Conservation (phyloP, 2,797 vertebrate species). For the Antrozous pallidus region DNA sequence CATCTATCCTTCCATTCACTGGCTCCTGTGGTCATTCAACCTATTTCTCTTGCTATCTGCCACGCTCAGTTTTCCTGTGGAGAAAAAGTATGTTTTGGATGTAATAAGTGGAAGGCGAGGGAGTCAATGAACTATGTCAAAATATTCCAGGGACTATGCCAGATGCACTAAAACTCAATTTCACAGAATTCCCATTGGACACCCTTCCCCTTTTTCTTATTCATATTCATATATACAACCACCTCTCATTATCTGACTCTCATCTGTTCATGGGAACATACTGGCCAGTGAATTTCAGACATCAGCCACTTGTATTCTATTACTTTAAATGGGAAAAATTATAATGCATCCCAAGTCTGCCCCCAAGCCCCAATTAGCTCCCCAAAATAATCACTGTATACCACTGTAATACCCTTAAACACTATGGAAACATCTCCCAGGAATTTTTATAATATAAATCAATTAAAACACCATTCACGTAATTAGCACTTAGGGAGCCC, state of each 20-base stretch:
- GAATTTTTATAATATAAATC: background rate
- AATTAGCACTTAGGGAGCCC: background rate
- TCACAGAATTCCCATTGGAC: background rate
- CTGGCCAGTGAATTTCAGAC: background rate
- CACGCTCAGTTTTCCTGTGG: background rate
- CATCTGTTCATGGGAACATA: background rate
- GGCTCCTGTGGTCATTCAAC: background rate
- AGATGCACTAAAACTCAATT: background rate
- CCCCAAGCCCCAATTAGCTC: background rate
- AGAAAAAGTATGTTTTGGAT: background rate
- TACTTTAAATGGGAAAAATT: background rate
- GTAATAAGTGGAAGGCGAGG: background rate
- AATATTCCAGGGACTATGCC: background rate
- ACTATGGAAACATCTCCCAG: background rate
- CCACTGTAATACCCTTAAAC: background rate
- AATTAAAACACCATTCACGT: background rate
- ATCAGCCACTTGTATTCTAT: background rate
- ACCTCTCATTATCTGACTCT: background rate
- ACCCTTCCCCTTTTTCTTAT: background rate
- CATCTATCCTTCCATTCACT: background rate
- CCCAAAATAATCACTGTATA: background rate
- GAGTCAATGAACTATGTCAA: background rate
- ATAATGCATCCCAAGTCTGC: background rate
- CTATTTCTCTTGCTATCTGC: background rate
- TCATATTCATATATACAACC: background rate